Conservation (phyloP, 2,113 vertebrate species). For the Tupaia chinensis region DNA sequence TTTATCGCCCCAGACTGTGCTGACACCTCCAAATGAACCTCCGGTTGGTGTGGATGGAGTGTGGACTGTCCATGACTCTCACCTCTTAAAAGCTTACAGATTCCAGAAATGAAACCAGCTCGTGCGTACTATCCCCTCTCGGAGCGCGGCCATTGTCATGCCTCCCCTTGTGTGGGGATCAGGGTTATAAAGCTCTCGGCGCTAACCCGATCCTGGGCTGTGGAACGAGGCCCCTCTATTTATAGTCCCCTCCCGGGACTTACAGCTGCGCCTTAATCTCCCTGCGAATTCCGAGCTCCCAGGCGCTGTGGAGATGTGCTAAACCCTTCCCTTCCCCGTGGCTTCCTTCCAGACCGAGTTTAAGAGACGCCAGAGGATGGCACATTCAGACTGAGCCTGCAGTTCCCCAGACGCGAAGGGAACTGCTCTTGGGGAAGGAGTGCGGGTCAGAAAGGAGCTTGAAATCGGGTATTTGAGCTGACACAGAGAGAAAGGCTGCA, state of each 20-base stretch:
- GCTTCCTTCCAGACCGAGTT: neutral
- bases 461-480: neutral
- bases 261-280: neutral
- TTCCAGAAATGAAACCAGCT: slow-evolving; percentile 52
- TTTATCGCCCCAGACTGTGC: slow-evolving; percentile 55
- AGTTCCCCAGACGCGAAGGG: slow-evolving; percentile 23
- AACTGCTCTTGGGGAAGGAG: neutral
- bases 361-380: neutral
- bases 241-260: neutral
- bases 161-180: neutral
- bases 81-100: slow-evolving; percentile 41
- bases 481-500: neutral
- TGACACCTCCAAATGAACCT: slow-evolving; percentile 11
- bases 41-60: neutral
- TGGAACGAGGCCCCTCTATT: neutral
- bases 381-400: slow-evolving; percentile 18
- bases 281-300: neutral
- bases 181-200: neutral
- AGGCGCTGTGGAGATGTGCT: neutral
- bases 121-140: neutral
- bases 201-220: neutral
- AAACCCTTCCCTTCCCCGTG: neutral
- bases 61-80: slow-evolving; percentile 46
- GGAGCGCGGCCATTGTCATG: neutral
- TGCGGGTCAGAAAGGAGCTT: neutral